These are phyloP conservation scores for Oasisia sp. DNA, from an alignment of 2,888 invertebrate species.

Conservation along the genomic window DNA sequence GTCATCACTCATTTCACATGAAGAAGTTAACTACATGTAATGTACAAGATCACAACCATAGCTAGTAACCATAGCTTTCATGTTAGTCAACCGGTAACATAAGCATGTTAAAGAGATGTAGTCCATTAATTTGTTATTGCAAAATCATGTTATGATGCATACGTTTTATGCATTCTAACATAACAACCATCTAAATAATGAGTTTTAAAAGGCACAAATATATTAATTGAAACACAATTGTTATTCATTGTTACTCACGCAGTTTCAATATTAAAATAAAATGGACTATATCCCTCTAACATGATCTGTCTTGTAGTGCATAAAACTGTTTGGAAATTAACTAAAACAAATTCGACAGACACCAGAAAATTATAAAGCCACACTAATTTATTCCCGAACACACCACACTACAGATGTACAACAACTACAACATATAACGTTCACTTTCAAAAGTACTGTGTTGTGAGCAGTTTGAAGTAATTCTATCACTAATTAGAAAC, in stretches of 20 bases:
- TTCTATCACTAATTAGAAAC: background rate
- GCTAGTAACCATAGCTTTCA: background rate
- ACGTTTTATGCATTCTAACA: too few species aligned
- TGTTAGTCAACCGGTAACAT: background rate
- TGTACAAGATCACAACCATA: background rate
- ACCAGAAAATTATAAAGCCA: background rate
- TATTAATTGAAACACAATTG: too few species aligned
- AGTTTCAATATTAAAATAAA: too few species aligned
- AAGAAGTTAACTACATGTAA: background rate
- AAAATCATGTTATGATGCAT: too few species aligned
- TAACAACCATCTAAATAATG: too few species aligned
- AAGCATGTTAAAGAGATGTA: background rate
- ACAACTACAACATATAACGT: background rate
- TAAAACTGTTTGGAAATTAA: background rate
- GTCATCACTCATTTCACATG: background rate
- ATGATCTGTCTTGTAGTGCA: background rate
- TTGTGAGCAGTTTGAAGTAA: conserved; percentile 38
- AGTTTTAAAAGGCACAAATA: too few species aligned
- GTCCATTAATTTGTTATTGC: too few species aligned
- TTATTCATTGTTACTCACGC: too few species aligned
- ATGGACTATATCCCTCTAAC: background rate
- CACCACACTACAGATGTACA: background rate
- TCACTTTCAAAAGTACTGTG: conserved; percentile 21
- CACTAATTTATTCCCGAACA: background rate
- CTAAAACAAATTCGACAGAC: background rate